These are phyloP conservation scores for Dipus sagitta DNA, from an alignment of 2,797 vertebrate species.

Conservation along the genomic window DNA sequence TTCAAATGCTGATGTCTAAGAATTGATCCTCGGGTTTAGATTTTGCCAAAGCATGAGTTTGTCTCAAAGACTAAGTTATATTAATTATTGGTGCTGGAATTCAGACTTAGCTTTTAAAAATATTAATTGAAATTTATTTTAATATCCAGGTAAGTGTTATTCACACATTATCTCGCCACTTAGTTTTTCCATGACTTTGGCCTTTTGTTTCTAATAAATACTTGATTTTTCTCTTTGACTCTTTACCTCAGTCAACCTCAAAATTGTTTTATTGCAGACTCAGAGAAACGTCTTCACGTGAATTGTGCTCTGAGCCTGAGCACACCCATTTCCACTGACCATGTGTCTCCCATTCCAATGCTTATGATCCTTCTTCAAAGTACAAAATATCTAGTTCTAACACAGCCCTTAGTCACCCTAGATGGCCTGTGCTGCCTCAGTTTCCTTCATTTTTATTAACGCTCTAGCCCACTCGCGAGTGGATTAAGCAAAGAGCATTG, in stretches of 20 bases:
- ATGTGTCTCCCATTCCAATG: not conserved
- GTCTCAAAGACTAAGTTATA: not conserved
- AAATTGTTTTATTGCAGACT: not conserved
- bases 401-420: not conserved
- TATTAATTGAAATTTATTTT: not conserved
- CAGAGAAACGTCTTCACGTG: slow-evolving; percentile 14
- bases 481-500: not conserved
- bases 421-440: not conserved
- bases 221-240: slow-evolving; percentile 48
- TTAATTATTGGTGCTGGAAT: slow-evolving; percentile 16
- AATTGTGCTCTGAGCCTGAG: not conserved
- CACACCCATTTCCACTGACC: not conserved
- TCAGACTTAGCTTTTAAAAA: slow-evolving; percentile 38
- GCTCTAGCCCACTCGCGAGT: not conserved
- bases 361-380: not conserved
- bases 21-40: not conserved
- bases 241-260: not conserved
- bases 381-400: not conserved
- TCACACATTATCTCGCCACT: not conserved
- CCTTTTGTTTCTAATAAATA: not conserved
- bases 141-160: not conserved
- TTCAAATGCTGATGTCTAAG: not conserved
- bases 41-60: not conserved
- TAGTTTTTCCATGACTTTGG: slow-evolving; percentile 16
- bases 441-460: slow-evolving; percentile 47